Base-by-base conservation (phyloP, 2,797 vertebrate species). In the Danio jaintianensis region DNA sequence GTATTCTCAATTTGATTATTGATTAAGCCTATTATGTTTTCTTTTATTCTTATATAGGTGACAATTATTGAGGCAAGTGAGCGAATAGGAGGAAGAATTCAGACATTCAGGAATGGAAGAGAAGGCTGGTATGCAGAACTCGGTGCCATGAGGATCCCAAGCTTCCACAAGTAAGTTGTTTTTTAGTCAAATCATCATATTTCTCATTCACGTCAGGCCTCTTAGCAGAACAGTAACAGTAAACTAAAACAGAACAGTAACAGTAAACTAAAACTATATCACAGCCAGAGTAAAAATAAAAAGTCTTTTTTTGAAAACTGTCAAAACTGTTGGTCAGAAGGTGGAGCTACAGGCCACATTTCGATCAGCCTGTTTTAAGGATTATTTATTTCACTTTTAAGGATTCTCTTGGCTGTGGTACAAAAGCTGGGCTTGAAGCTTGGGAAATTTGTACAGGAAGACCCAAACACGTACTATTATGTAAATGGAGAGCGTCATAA, bases 81-180 rank as follows among this genome's bases (percentile, higher is more conserved):
- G 8, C 93, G 90, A 15, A 87, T 95, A 0, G 96, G 96, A 56
- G 96, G 95, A 67, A 92, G 96, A 8, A 92, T 96, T 82, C 79
- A 92, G 78, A 96, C 96, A 1, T 92, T 92, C 87, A 93, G 94
- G 84, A 89, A 94, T 78, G 86, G 7, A n/a, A 89, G 15, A 73
- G 94, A 94, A 0, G 93, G 94, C 83, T 96, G 95, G 95, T 94
- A 92, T 20, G 95, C 93, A 75, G 96, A 96, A 66, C 48, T 96
- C 53, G 96, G 95, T 0, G 93, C 96, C 68, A 96, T 96, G 95
- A 93, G 96, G 82, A 96, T 96, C 85, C 95, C 96, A 68, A 91
- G 53, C 81, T 94, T 94, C 3, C 94, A 96, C 83, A 91, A 87
- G 96, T 96, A 83, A 92, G 93, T 87, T 52, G 36, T 18, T 13